Evolutionary conservation across 2,113 vertebrate species (phyloP), one percentile per base, ranked within the genome.

Genomic region (Seriola dumerili): DNA sequence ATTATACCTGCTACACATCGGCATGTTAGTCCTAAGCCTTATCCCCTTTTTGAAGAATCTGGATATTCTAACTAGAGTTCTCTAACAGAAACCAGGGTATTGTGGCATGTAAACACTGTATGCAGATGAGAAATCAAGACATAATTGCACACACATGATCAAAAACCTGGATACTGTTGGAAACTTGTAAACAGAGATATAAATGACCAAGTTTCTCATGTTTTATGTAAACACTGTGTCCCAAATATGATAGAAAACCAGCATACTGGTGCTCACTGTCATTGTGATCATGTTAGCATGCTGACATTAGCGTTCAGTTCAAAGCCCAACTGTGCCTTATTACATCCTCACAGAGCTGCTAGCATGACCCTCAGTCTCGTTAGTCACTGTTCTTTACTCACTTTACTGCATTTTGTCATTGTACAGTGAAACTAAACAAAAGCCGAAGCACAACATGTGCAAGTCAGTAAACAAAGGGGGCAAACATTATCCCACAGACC

Each of bases 401-500:
- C 44, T 63, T 42, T 21, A 13, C 57, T 69, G 40, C 68, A 29
- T n/a, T 58, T 80, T 44, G 16, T 32, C 11, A 59, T 3, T 12
- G 29, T 14, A 9, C 32, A 46, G 44, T 79, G 23, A 70, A 25
- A 1, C 9, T 55, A 36, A 83, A 52, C 19, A 16, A 12, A 71
- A 62, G 23, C 6, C 44, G 8, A 68, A 68, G 29, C 50, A 19
- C 72, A 48, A 61, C 32, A 10, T 14, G 62, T 12, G 42, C 23
- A 21, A 23, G 32, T 23, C 34, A 38, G 36, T 62, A 78, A 23
- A 19, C 67, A 58, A 46, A 25, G 25, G 32, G 36, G 67, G 36
- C 83, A 46, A 63, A 44, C 21, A 13, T 54, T 65, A 66, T 76
- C 65, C 36, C 74, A 76, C 85, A 76, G 44, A 84, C 40, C 70